Base-by-base conservation (phyloP, 2,113 vertebrate genomes). In the Xenopus borealis region DNA sequence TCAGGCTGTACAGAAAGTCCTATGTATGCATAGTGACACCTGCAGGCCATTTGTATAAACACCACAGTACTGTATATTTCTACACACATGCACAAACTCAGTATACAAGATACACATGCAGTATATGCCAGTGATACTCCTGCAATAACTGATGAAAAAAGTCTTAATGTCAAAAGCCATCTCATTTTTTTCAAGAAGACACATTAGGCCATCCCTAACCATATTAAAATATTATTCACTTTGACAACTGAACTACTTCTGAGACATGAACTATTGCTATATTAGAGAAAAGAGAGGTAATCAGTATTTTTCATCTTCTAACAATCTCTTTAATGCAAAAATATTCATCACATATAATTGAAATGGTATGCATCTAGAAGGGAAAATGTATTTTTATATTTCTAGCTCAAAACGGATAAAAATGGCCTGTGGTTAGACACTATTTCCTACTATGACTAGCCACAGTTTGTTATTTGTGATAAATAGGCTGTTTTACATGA, bases 161-260 rank as follows among this genome's bases (percentile, higher is more conserved):
- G 82, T 82, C 55, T 40, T 79, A 78, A 82, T 84, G 80, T 86
- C 83, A 86, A 81, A 85, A 89, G 78, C 79, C 66, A 82, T 87
- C 89, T 79, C 75, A 85, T 82, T 89, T 88, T 86, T 86, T 83
- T 78, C n/a, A 80, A 83, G 78, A 81, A 78, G 79, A 87, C 80
- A 71, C 85, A 84, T 81, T 83, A 88, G 81, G 62, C 77, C 59
- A 80, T 83, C 81, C 78, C 81, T 88, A 89, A 88, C 84, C 81
- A 86, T 89, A 91, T 88, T 91, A 89, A 90, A 91, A 89, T 89
- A 91, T 88, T 88, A 88, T 83, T 89, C 87, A 88, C 81, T 89
- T 85, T 89, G 88, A 89, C 88, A 92, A 83, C 82, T 85, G 81
- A 89, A 85, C 81, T 83, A 85, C 78, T 89, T 87, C 71, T 62